Percentiles rank a stretch among this genome's conserved stretches.
Conservation (phyloP, 2,888 invertebrate species). For the Melipona bicolor region DNA sequence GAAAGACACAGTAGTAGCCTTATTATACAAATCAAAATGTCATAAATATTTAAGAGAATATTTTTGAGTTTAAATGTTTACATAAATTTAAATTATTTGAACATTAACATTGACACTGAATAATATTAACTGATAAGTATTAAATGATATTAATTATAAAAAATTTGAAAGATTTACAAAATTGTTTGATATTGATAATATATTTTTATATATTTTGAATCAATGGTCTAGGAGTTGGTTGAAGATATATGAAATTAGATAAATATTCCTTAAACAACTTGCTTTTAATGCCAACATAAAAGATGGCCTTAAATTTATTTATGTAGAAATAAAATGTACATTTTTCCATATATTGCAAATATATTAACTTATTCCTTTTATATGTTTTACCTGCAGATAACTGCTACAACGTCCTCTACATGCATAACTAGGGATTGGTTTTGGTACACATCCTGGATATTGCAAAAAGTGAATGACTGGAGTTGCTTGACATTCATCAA, state of each 20-base stretch:
- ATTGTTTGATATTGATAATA: neutral
- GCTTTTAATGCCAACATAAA: neutral
- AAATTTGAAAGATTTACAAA: neutral
- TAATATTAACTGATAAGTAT: neutral
- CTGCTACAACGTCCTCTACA: conserved; percentile 96
- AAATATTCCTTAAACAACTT: neutral
- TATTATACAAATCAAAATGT: neutral
- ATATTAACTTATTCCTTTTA: conserved; percentile 2
- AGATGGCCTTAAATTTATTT: neutral
- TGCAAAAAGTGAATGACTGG: conserved; percentile 96
- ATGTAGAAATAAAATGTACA: too few species aligned
- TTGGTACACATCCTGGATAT: conserved; percentile 96
- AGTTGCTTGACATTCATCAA: conserved; percentile 95
- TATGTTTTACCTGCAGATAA: conserved; percentile 91
- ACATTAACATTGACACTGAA: neutral
- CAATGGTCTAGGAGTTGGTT: neutral
- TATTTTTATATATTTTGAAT: neutral
- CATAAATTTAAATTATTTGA: neutral
- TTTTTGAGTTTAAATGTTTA: neutral
- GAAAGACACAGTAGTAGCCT: neutral
- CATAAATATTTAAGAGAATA: neutral
- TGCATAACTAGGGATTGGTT: conserved; percentile 96
- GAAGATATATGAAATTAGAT: neutral
- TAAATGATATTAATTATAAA: neutral
- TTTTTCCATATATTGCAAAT: neutral